These are phyloP conservation scores for Myripristis jacobus DNA, from an alignment of 2,797 vertebrate species.

Conservation along the genomic window DNA sequence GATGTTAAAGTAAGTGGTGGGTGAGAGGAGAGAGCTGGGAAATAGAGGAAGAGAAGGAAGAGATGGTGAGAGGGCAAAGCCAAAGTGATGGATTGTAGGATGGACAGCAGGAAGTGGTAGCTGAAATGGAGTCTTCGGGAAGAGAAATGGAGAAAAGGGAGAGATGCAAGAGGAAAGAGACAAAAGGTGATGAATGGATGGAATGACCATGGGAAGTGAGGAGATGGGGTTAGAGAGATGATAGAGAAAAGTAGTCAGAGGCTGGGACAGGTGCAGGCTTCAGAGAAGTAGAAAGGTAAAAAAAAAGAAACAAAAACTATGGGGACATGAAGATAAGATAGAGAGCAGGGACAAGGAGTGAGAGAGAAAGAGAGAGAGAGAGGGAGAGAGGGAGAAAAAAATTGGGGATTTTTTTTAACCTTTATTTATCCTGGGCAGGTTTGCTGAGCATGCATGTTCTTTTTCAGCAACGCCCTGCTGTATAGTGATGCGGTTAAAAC, in stretches of 20 bases:
- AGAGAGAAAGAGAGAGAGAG: too few species aligned
- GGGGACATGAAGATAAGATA: background rate
- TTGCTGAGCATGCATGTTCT: constrained; percentile 63
- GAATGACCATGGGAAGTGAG: constrained; percentile 28
- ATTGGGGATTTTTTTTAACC: constrained; percentile 37
- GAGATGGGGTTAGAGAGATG: constrained; percentile 1
- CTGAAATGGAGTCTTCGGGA: constrained; percentile 12
- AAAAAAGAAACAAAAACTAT: constrained; percentile 3
- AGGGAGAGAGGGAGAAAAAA: background rate
- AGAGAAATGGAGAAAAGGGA: constrained; percentile 3
- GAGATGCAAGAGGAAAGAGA: constrained; percentile 16
- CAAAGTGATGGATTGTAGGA: constrained; percentile 22
- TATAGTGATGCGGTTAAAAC: constrained; percentile 57
- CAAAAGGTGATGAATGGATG: constrained; percentile 8
- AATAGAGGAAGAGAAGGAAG: background rate
- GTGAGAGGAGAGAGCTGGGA: too few species aligned
- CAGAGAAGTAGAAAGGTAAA: background rate
- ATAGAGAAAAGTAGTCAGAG: background rate
- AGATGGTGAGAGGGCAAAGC: background rate
- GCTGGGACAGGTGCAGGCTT: constrained; percentile 22
- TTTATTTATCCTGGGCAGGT: constrained; percentile 32
- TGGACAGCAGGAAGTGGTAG: constrained; percentile 6
- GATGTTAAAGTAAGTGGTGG: too few species aligned
- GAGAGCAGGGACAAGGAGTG: too few species aligned
- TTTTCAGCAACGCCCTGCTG: constrained; percentile 39